Evolutionary conservation across 2,888 invertebrate genomes (phyloP).

Genomic region (Sipha maydis): DNA sequence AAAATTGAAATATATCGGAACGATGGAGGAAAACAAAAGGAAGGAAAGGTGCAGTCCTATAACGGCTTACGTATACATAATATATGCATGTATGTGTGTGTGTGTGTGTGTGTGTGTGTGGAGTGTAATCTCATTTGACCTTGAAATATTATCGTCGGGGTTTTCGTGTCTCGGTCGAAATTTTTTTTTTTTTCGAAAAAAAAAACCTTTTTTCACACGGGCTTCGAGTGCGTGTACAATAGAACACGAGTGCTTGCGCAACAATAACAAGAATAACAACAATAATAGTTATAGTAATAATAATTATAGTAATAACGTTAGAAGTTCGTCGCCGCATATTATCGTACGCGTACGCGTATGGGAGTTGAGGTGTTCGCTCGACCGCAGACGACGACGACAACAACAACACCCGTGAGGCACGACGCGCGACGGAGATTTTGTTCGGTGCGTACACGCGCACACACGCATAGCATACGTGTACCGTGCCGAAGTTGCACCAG

Average conservation of each 20-base stretch:
- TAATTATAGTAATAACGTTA: background rate
- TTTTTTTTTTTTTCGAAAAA: too few relatives aligned
- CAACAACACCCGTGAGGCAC: background rate
- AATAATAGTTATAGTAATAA: background rate
- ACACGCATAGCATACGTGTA: background rate
- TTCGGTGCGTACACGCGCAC: background rate
- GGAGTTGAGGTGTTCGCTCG: background rate
- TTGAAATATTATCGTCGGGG: too few relatives aligned
- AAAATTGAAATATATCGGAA: background rate
- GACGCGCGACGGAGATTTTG: background rate
- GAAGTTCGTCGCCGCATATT: background rate
- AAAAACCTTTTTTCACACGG: too few relatives aligned
- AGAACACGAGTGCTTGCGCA: too few relatives aligned
- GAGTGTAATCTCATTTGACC: too few relatives aligned
- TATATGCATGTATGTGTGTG: too few relatives aligned
- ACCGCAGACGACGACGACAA: background rate
- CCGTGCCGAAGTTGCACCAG: background rate
- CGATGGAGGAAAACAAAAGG: too few relatives aligned
- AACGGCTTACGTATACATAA: too few relatives aligned
- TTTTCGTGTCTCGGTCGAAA: too few relatives aligned
- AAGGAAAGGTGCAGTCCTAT: too few relatives aligned
- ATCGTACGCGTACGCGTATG: background rate
- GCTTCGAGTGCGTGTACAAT: too few relatives aligned
- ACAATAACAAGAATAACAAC: background rate
- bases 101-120: too few relatives aligned